Base-by-base conservation (phyloP, 2,113 vertebrate species). In the Brachyhypopomus gauderio region DNA sequence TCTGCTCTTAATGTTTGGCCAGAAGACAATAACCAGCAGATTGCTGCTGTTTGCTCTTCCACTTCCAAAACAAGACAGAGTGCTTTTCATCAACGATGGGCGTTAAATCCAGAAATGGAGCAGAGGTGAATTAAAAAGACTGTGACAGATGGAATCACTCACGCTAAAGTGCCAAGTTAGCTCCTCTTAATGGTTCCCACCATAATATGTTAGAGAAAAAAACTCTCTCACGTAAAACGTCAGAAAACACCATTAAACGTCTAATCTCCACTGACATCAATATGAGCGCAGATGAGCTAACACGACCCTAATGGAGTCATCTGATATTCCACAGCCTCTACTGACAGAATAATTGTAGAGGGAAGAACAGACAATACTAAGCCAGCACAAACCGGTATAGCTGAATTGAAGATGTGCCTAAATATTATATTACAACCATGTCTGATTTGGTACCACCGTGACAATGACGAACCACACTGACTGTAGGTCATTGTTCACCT, bases 91-190 rank as follows among this genome's bases (percentile, higher is more conserved):
- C 64, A 30, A 20, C 3, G 5, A 5, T 16, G 27, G 30, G 64
- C 36, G 64, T 36, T 67, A 67, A 67, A 67, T 30, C 34, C 64
- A 7, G 25, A 34, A 16, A 0, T 4, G 64, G 1, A 20, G 30
- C 30, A 67, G 30, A 67, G 34, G 64, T 36, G 34, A 67, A 67
- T 67, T 5, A 67, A 67, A 67, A 67, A 67, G 30, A 67, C 34
- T 67, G 64, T 30, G 4, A 16, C 64, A 34, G 64, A 67, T 67
- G 30, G 30, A 22, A 67, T 67, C 64, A 36, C 64, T 36, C 27
- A 7, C 19, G 17, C 19, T 36, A 20, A 64, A 64, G 25, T 16
- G 17, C 64, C 64, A 16, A 5, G 62, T 16, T 30, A 64, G 62
- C 62, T 30, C 2, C 27, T 30, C 62, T 64, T 30, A 30, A 64